A percentile compares a stretch with the other conserved stretches of the same genome.
These are phyloP conservation scores for Limnephilus rhombicus DNA, from an alignment of 2,888 invertebrate genomes.

Conservation along the genomic window DNA sequence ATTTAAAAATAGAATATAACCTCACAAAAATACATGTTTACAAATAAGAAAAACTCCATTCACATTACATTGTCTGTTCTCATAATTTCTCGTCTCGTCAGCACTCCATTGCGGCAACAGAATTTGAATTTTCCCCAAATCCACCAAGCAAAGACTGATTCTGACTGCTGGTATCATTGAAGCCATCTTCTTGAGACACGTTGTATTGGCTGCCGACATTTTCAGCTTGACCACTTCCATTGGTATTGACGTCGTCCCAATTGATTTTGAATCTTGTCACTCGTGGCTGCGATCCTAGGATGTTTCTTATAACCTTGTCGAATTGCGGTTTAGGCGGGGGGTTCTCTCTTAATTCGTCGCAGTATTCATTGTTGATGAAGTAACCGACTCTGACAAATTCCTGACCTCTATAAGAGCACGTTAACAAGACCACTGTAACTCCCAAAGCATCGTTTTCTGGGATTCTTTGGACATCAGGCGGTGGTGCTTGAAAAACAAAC, in stretches of 20 bases:
- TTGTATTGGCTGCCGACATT: conserved; percentile 35
- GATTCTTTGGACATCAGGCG: conserved; percentile 95
- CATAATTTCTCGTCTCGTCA: conserved; percentile 68
- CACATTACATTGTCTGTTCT: neutral
- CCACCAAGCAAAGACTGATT: conserved; percentile 73
- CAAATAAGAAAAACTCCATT: neutral
- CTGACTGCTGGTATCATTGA: conserved; percentile 71
- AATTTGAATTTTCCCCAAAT: conserved; percentile 81
- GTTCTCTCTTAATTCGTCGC: conserved; percentile 94
- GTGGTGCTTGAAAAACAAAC: conserved; percentile 88
- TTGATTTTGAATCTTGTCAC: conserved; percentile 98
- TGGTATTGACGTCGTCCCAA: conserved; percentile 87
- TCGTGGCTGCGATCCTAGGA: conserved; percentile 92
- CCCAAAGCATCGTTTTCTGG: conserved; percentile 98
- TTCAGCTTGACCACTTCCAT: conserved; percentile 67
- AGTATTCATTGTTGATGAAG: conserved; percentile 98
- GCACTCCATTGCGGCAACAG: conserved; percentile 82
- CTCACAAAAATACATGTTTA: neutral
- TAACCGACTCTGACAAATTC: conserved; percentile 99
- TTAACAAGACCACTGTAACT: conserved; percentile 96
- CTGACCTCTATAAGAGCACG: conserved; percentile 94
- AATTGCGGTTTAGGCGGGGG: conserved; percentile 95
- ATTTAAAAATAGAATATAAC: neutral
- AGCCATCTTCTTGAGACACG: neutral
- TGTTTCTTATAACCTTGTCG: conserved; percentile 93